Conservation (phyloP, 2,888 invertebrate species). For the Diplolepis rosae region DNA sequence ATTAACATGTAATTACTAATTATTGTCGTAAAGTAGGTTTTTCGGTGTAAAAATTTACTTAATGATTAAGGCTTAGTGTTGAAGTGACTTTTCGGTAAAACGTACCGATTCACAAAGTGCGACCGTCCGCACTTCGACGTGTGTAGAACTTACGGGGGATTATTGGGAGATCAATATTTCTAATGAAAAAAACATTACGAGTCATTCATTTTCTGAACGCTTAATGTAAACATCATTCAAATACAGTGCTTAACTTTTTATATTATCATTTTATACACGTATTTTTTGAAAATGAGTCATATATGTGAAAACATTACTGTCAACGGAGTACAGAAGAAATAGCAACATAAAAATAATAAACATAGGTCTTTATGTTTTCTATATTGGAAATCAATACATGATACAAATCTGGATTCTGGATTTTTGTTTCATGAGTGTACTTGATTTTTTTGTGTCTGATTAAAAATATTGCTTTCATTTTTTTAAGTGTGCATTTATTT, state of each 20-base stretch:
- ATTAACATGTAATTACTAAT: constrained; percentile 72
- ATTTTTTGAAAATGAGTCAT: not conserved
- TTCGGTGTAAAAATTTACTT: constrained; percentile 71
- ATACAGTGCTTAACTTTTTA: not conserved
- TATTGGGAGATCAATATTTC: not conserved
- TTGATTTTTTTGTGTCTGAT: constrained; percentile 59
- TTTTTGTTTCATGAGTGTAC: constrained; percentile 58
- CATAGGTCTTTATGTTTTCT: constrained; percentile 36
- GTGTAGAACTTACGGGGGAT: constrained; percentile 11
- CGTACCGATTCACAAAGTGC: constrained; percentile 4
- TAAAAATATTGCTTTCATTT: constrained; percentile 69
- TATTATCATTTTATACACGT: not conserved
- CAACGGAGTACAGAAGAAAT: constrained; percentile 33
- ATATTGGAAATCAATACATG: constrained; percentile 20
- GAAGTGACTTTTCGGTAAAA: constrained; percentile 58
- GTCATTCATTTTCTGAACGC: constrained; percentile 1
- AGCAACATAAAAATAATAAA: constrained; percentile 44
- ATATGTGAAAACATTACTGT: not conserved
- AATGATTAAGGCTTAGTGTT: constrained; percentile 66
- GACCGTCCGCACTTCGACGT: not conserved
- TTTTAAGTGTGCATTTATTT: constrained; percentile 56
- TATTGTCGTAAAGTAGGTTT: constrained; percentile 71
- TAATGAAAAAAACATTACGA: not conserved
- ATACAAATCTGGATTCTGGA: not conserved
- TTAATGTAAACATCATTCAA: not conserved